phyloP scores from a whole-genome alignment of 2,113 vertebrate species.

The Lepisosteus osseus region DNA sequence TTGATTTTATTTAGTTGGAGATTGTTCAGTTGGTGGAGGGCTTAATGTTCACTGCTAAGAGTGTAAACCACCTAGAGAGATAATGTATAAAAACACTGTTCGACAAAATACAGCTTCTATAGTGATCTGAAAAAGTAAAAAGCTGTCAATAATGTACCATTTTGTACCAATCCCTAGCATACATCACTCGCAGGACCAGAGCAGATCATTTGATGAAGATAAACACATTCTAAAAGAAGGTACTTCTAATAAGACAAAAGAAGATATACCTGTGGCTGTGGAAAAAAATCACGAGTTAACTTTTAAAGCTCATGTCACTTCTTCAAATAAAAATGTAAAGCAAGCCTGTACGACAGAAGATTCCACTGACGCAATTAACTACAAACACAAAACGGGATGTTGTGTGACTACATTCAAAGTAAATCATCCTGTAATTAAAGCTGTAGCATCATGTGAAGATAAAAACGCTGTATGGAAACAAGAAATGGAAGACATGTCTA shows the following conservation, averaged over 20 bases:
- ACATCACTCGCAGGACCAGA: too few species aligned
- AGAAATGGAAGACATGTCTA: constrained; percentile 50
- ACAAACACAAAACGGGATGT: not conserved
- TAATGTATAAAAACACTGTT: too few species aligned
- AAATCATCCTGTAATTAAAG: constrained; percentile 44
- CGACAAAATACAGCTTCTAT: too few species aligned
- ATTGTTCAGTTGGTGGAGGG: too few species aligned
- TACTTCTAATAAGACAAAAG: too few species aligned
- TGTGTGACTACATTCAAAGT: constrained; percentile 18
- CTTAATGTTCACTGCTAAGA: too few species aligned
- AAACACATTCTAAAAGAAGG: too few species aligned
- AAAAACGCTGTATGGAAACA: constrained; percentile 51
- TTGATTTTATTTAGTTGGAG: too few species aligned
- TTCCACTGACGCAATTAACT: not conserved
- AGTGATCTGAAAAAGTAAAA: too few species aligned
- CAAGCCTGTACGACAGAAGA: not conserved
- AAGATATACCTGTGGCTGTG: not conserved
- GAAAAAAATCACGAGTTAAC: not conserved
- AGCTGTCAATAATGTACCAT: too few species aligned
- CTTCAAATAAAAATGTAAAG: not conserved
- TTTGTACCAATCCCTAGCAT: too few species aligned
- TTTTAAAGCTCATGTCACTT: not conserved
- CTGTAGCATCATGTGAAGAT: constrained; percentile 46
- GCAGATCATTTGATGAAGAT: too few species aligned
- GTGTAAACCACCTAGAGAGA: not conserved